phyloP scores from a whole-genome alignment of 2,888 invertebrate species.

The Elgonia sp. region DNA sequence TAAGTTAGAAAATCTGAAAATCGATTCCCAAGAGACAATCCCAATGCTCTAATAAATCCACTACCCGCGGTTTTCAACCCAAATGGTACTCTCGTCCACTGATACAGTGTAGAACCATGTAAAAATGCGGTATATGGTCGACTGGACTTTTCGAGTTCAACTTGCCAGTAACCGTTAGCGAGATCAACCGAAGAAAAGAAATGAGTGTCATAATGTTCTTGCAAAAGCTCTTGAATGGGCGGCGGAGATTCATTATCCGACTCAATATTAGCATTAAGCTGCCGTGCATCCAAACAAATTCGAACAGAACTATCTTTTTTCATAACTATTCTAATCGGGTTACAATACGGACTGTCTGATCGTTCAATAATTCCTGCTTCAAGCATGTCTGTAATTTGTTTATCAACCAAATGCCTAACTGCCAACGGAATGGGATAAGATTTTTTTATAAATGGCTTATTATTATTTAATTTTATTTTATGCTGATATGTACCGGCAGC shows the following conservation, averaged over 20 bases:
- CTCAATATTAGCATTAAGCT: constrained; percentile 18
- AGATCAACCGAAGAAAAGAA: constrained; percentile 3
- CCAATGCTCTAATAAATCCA: too few relatives aligned
- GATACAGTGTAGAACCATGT: not conserved
- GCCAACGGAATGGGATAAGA: not conserved
- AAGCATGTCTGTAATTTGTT: not conserved
- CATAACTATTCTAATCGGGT: constrained; percentile 6
- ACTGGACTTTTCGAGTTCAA: not conserved
- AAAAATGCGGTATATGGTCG: not conserved
- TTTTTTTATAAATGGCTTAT: not conserved
- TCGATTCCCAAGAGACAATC: too few relatives aligned
- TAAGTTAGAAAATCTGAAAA: too few relatives aligned
- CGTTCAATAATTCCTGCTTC: not conserved
- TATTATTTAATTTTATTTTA: not conserved
- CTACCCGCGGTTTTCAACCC: too few relatives aligned
- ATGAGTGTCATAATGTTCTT: not conserved
- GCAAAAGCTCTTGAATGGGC: constrained; percentile 8
- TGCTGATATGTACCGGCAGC: not conserved
- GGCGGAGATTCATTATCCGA: constrained; percentile 19
- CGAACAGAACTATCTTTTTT: constrained; percentile 18
- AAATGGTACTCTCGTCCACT: not conserved
- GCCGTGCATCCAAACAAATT: constrained; percentile 32
- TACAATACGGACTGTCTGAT: not conserved
- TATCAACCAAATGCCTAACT: not conserved
- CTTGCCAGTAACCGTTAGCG: constrained; percentile 14